Evolutionary conservation across 2,797 vertebrate genomes (phyloP).

Genomic region (Taeniopygia guttata): DNA sequence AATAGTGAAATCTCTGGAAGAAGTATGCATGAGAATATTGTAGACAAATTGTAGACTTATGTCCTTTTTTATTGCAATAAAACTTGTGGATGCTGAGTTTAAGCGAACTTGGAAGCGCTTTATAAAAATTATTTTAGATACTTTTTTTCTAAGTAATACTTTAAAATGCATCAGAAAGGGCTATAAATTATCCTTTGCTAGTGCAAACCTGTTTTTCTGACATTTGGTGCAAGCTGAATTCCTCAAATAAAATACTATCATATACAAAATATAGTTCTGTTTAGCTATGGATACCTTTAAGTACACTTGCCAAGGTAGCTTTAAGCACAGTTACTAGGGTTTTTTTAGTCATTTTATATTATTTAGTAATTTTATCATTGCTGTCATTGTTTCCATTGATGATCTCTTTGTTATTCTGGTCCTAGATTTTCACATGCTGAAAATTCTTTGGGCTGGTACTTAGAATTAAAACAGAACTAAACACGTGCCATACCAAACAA

Average conservation of each 20-base stretch:
- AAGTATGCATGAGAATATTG: background rate
- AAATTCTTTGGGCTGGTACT: background rate
- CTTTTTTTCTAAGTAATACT: background rate
- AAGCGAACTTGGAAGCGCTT: background rate
- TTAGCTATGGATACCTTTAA: background rate
- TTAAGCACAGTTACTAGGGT: background rate
- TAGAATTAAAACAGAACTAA: background rate
- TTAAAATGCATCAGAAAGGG: background rate
- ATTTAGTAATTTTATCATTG: background rate
- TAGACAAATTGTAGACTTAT: background rate
- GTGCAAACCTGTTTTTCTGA: background rate
- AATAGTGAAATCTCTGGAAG: background rate
- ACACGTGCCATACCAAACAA: background rate
- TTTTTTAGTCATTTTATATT: background rate
- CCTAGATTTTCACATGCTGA: background rate
- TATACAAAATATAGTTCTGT: background rate
- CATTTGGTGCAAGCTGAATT: background rate
- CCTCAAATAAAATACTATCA: background rate
- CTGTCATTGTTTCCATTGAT: background rate
- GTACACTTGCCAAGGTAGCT: background rate
- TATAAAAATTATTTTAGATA: background rate
- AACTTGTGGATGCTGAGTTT: rapidly evolving
- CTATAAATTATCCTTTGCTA: background rate
- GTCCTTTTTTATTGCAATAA: background rate
- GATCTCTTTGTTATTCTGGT: background rate